Base-by-base conservation (phyloP, 2,113 vertebrate species). In the Nothoprocta pentlandii region DNA sequence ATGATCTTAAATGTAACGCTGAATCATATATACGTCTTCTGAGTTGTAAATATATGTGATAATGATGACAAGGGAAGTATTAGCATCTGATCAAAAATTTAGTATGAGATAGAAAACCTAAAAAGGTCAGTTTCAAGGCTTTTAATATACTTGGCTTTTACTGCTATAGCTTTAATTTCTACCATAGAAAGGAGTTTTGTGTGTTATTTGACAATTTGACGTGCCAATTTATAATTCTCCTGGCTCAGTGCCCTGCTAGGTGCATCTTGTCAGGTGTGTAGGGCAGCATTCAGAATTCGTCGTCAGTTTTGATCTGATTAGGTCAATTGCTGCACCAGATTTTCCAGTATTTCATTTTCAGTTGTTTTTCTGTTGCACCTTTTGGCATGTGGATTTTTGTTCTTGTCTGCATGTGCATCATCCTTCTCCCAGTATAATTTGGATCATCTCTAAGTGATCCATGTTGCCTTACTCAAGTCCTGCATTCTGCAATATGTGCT, bases 11-110 rank as follows among this genome's bases (percentile, higher is more conserved):
- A 91, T 94, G 90, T 95, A 94, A 91, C 64, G 61, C 88, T 95
- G 95, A 92, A 92, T 93, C 77, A 92, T 93, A 68, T 34, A 64
- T 95, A 76, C 49, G 62, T 66, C 10, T 93, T 90, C 69, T 86
- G 83, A 90, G 80, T 95, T 90, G 92, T 95, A 92, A 96, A 84
- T 93, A 85, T 85, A 67, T 88, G 53, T 94, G 62, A 90, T 94
- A 92, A 62, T 94, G 71, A 91, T 92, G 87, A 30, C 86, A 93
- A 80, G 69, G 88, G 41, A 76, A 66, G 66, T 79, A 78, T 94
- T 86, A 83, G 79, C 85, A 88, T 90, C 69, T 86, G 82, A 90
- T 95, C 53, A 88, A 22, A 85, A 86, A 90, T 88, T 86, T 90
- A 75, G 53, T 66, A 90, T 84, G 83, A 93, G 74, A 39, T 84